Conservation (phyloP, 2,888 invertebrate species). For the Pristionchus japonicus region DNA sequence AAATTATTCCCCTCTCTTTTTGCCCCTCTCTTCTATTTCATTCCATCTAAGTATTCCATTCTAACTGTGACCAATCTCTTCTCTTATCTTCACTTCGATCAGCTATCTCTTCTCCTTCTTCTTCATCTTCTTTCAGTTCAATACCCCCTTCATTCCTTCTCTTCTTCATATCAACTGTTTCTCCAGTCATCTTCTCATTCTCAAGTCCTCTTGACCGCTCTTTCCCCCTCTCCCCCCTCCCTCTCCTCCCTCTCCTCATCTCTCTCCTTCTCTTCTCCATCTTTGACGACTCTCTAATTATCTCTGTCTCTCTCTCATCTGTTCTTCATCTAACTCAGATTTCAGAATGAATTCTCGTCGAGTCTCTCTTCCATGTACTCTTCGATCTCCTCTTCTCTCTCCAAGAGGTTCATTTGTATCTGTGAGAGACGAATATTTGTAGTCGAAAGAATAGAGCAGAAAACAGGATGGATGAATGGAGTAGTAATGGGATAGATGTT, state of each 20-base stretch:
- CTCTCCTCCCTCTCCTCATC: background rate
- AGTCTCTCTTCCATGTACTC: conserved; percentile 37
- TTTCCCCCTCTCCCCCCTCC: background rate
- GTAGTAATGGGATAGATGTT: background rate
- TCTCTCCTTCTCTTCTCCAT: background rate
- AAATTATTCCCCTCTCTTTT: conserved; percentile 23
- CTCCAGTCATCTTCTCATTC: conserved; percentile 2
- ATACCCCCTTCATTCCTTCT: background rate
- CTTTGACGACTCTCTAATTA: conserved; percentile 1
- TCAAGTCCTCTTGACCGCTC: conserved; percentile 1
- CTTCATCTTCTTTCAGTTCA: background rate
- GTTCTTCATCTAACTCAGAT: background rate
- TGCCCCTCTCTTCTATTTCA: background rate
- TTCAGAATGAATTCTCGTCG: conserved; percentile 45
- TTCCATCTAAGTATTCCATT: background rate
- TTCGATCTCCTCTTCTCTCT: conserved; percentile 37
- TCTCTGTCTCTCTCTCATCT: conserved; percentile 19
- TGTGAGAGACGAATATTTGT: background rate
- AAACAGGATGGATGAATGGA: background rate
- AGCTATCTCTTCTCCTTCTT: background rate
- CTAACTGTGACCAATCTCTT: conserved; percentile 36
- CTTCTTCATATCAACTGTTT: conserved; percentile 29
- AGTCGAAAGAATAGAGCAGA: background rate
- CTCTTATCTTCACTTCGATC: background rate
- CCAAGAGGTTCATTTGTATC: conserved; percentile 16